Conservation (phyloP, 2,113 vertebrate genomes). For the Chionis minor region DNA sequence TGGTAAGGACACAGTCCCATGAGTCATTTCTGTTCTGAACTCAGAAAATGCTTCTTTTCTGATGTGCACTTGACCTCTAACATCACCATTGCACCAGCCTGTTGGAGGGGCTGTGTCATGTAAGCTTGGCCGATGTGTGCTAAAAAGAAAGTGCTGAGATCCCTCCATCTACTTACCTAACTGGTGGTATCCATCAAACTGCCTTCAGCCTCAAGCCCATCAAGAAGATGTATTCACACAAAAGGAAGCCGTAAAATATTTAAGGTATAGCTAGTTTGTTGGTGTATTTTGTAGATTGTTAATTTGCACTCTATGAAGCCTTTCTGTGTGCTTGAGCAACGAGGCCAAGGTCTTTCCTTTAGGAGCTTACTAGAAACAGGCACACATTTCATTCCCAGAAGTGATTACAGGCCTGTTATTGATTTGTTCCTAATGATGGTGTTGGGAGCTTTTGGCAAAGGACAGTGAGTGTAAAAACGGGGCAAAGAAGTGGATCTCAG, state of each 20-base stretch:
- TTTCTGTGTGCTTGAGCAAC: neutral
- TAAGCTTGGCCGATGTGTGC: fast-evolving
- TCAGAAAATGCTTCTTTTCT: neutral
- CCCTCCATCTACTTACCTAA: neutral
- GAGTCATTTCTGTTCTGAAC: neutral
- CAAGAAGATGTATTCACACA: neutral
- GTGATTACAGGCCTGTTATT: neutral
- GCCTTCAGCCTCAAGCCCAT: neutral
- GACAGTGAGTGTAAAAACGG: neutral
- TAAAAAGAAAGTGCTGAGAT: neutral
- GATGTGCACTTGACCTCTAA: neutral
- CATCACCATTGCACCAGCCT: neutral
- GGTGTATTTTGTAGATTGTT: neutral
- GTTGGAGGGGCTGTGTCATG: neutral
- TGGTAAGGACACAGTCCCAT: neutral
- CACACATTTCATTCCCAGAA: neutral
- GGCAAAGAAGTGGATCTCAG: neutral
- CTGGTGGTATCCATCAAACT: neutral
- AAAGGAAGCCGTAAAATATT: neutral
- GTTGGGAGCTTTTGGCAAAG: neutral
- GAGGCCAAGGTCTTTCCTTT: neutral
- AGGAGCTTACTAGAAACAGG: neutral
- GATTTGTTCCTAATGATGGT: neutral
- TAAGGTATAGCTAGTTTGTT: neutral
- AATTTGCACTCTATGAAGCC: neutral